Base-by-base conservation (phyloP, 2,113 vertebrate genomes). In the Alexandromys fortis region DNA sequence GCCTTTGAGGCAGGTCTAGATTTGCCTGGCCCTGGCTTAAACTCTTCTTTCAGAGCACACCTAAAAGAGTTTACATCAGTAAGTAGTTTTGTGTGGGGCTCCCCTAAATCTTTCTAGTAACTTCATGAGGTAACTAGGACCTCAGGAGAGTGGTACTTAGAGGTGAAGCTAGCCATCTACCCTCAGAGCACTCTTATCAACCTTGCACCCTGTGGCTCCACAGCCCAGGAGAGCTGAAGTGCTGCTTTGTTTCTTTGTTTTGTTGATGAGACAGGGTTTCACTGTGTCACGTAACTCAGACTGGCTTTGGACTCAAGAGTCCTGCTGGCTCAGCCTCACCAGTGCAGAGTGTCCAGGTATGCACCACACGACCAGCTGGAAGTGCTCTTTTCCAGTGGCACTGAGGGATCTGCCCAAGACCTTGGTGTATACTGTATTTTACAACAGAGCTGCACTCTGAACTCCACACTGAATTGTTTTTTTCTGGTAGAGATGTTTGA, bases 151-250 rank as follows among this genome's bases (percentile, higher is more conserved):
- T 21, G 38, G 63, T 65, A 28, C 70, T 55, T 35, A n/a, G 42
- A 19, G 21, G 21, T 30, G 70, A 49, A 17, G 19, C 26, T 35
- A 77, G n/a, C 24, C 0, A 0, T 7, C 26, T 30, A 0, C 1
- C 82, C 2, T 55, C 65, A 7, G 22, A 38, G 14, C 16, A 0
- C 5, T 0, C 4, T 1, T 4, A 1, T 13, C 26, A 52, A 17
- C 67, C 1, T 0, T 1, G 0, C 2, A 33, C 78, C 21, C 0
- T 0, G 0, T 3, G 42, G 24, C 35, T 52, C 55, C 19, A 76
- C 38, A 28, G 73, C 42, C 26, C 38, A 76, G 73, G 22, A 14
- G 73, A 76, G 13, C 38, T 45, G 2, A 42, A 42, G 38, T 42
- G 9, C 73, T 28, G 24, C 73, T 45, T 28, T 26, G 38, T 45